Evolutionary conservation across 2,113 vertebrate species (phyloP), one percentile per base, ranked within the genome.

Genomic region (Apodemus speciosus): DNA sequence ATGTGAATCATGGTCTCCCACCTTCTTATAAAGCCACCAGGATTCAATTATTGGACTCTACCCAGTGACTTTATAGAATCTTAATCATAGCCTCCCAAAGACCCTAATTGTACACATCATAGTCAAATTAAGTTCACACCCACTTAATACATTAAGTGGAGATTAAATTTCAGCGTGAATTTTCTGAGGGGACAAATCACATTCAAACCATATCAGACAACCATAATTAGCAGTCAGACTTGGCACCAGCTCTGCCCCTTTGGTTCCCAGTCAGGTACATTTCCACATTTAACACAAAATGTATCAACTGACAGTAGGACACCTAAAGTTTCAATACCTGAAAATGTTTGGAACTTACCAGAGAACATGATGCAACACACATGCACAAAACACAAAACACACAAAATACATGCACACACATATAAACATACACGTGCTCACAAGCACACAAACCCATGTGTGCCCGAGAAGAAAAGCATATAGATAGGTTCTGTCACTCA

Each of bases 251-350:
- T 20, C 40, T 46, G 40, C n/a, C 35, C 68, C 69, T 6, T 0
- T 49, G 51, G 32, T 53, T 0, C 79, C 60, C 25, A 72, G 25
- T 10, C 7, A 60, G 23, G 21, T 43, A 62, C 64, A 53, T 53
- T 84, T 92, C 58, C 77, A 79, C 60, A 60, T 51, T 85, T 75
- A 32, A 90, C 7, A 84, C 83, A 43, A 64, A 81, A 79, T 76
- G 40, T 27, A 43, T 43, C 62, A 21, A 69, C 1, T 64, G 3
- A 1, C 18, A 8, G 18, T n/a, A 89, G 7, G 32, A 62, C 60
- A 80, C 8, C 32, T 75, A 25, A 35, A 68, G 6, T 68, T 83
- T 16, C 43, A 32, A 40, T 87, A 15, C 27, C 23, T 83, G 75
- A 93, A 40, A 73, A 53, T 32, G 6, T 49, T 20, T 89, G 62